phyloP scores from a whole-genome alignment of 1,140 invertebrate genomes.

The Eupristina koningsbergeri region DNA sequence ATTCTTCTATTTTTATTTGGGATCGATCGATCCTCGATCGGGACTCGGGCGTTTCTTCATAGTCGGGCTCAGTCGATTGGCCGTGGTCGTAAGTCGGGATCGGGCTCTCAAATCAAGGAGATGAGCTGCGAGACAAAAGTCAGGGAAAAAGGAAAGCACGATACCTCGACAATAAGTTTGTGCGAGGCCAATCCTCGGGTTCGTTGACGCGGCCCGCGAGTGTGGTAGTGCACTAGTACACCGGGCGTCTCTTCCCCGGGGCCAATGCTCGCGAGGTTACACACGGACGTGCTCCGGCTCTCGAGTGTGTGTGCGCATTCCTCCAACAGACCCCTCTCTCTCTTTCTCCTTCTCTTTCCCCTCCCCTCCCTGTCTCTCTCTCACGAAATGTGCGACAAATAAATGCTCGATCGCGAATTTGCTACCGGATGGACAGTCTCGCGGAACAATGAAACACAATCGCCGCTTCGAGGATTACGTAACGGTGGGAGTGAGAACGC shows the following conservation, averaged over 20 bases:
- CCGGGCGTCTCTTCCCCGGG: background rate
- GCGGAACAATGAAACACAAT: slow-evolving; percentile 27
- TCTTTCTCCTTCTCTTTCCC: background rate
- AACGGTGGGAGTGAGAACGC: background rate
- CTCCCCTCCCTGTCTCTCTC: background rate
- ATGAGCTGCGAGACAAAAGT: too few species aligned
- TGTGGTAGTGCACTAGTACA: background rate
- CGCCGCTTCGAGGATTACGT: slow-evolving; percentile 28
- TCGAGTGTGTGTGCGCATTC: too few species aligned
- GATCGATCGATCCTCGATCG: too few species aligned
- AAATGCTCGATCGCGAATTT: background rate
- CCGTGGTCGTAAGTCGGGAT: background rate
- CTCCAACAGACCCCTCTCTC: too few species aligned
- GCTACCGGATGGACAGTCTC: slow-evolving; percentile 18
- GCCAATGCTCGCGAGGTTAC: background rate
- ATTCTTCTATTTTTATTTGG: too few species aligned
- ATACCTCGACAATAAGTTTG: background rate
- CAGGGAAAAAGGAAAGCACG: too few species aligned
- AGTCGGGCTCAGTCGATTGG: too few species aligned
- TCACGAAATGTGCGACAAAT: background rate
- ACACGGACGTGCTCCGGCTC: too few species aligned
- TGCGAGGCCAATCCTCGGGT: background rate
- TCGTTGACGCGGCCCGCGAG: background rate
- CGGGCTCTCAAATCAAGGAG: too few species aligned
- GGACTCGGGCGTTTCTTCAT: too few species aligned